Evolutionary conservation across 2,113 vertebrate species (phyloP).

Genomic region (Microcebus lehilahytsara): DNA sequence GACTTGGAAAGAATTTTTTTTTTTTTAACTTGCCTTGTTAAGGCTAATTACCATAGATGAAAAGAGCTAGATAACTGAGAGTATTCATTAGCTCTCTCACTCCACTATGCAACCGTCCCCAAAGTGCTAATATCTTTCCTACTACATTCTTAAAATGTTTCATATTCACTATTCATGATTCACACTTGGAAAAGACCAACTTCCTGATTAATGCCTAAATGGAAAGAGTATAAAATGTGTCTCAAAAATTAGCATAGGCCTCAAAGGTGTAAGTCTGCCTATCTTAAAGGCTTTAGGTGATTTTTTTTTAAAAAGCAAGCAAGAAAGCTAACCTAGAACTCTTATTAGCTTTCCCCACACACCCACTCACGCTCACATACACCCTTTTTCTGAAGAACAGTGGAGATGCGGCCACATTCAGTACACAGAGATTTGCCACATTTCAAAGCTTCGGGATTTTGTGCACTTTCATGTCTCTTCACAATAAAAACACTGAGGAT

Average conservation of each 20-base stretch:
- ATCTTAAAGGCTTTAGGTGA: neutral
- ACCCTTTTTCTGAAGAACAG: neutral
- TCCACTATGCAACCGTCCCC: conserved; percentile 49
- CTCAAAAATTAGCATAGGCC: conserved; percentile 40
- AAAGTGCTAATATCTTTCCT: conserved; percentile 57
- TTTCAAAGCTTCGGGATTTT: neutral
- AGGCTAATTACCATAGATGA: conserved; percentile 66
- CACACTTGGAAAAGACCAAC: conserved; percentile 58
- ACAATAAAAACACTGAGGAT: neutral
- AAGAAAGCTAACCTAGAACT: neutral
- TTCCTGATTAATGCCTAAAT: conserved; percentile 61
- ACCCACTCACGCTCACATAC: accelerated
- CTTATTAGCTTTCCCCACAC: neutral
- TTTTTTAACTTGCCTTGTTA: conserved; percentile 68
- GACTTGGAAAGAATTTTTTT: conserved; percentile 39
- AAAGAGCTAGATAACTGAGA: conserved; percentile 54
- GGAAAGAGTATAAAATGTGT: conserved; percentile 36
- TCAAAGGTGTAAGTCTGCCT: conserved; percentile 30
- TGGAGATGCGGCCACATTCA: too few species aligned
- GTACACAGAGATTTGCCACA: neutral
- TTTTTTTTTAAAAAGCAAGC: neutral
- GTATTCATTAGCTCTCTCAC: conserved; percentile 63
- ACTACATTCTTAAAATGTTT: conserved; percentile 54
- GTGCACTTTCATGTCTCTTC: neutral
- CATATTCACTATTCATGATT: conserved; percentile 62